Base-by-base conservation (phyloP, 1,140 invertebrate species). In the Theocolax elegans region DNA sequence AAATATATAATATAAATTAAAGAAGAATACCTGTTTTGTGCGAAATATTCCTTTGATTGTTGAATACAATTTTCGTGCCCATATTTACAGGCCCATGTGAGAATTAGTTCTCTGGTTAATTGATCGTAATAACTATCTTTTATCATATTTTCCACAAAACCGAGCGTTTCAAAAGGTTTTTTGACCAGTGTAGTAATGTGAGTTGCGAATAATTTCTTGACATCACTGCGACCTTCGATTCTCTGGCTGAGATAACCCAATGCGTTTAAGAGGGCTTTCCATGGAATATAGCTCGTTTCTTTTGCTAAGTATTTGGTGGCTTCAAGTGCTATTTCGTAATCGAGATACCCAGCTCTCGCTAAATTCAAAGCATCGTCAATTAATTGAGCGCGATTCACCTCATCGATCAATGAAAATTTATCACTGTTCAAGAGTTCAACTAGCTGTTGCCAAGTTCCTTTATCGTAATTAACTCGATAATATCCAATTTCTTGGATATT, bases 391-490 rank as follows among this genome's bases (percentile, higher is more conserved):
- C 91, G 86, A 80, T 91, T 92, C 0, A 88, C 74, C 7, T 81
- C 82, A 71, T 89, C 87, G 72, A 92, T 91, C 2, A 58, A 13
- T 15, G 76, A 66, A 64, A 83, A 85, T 10, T 79, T 70, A 77
- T 78, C 72, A 73, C 76, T 80, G 82, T 85, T 76, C 1, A 90
- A 78, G 15, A 84, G 84, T 3, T 79, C 42, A 15, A 88, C 86
- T 40, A 91, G 84, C 10, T 80, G 77, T 13, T 84, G 80, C 85
- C 89, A 88, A 38, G 87, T 84, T 2, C 77, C 74, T 0, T 51
- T 44, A 38, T 91, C 89, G 66, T 92, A 92, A 63, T 89, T 89
- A 0, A 92, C 90, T 19, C 90, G 87, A 73, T 91, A 92, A 67
- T 89, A 91, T 25, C 90, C 90, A 40, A 85, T 88, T 72, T 89